Base-by-base conservation (phyloP, 2,797 vertebrate species). In the Pyrocephalus nanus region DNA sequence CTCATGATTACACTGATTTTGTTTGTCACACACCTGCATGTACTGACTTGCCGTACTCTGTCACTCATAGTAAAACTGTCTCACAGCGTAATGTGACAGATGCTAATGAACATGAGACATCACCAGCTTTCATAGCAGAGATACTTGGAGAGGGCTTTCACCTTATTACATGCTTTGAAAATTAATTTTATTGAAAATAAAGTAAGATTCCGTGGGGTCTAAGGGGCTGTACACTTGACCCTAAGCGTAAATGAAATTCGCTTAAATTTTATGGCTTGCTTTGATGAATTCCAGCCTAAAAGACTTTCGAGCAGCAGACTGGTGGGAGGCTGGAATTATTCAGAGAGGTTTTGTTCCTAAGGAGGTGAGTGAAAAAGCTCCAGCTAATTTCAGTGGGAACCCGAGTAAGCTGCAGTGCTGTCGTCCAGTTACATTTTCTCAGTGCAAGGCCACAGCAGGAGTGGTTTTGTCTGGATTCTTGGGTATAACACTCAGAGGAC, bases 1-100 rank as follows among this genome's bases (percentile, higher is more conserved):
- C 71, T 95, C 40, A 6, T 96, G 96, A 97, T 97, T 96, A 91
- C 85, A 61, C 93, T 97, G 96, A 97, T 97, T 97, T 95, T 96
- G 90, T 92, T 97, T 97, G 90, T 94, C 61, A 81, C 90, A 90
- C 96, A 97, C 96, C 96, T 97, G 96, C 92, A n/a, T 61, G 81
- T 86, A 76, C 86, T 74, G 67, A 91, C 93, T 88, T 93, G 72
- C 53, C 29, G 3, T n/a, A 38, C 77, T 89, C 93, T 93, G 88
- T 95, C 95, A 93, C 91, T 96, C 90, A 93, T 42, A 70, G 86
- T 45, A 91, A 88, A 88, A 93, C 92, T 88, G 57, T 82, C 92
- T 92, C 79, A 55, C 22, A 42, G 78, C 2, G 10, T 51, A 83
- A 86, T 60, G 89, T 96, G 91, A 90, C 96, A 95, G 91, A 94